Base-by-base conservation (phyloP, 2,888 invertebrate species). In the Laothoe populi region DNA sequence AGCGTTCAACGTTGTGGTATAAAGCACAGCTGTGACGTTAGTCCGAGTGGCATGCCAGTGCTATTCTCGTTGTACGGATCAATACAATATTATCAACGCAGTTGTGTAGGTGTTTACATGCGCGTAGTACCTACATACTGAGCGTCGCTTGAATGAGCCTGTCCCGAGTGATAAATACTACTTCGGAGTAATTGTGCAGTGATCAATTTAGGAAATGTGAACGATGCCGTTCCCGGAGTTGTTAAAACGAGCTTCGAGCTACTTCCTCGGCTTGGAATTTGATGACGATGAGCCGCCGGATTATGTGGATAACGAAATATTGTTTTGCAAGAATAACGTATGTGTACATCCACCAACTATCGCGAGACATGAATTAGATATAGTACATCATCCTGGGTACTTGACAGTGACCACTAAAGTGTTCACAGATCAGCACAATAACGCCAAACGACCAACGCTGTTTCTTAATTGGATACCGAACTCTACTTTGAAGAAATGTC, bases 391-490 rank as follows among this genome's bases (percentile, higher is more conserved):
- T 87, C 98, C 98, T 1, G 99, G 95, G 21, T 99, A 99, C 83
- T 93, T 99, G 72, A 97, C 98, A 0, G 95, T 99, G 49, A 96
- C 96, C 16, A 97, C 97, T 21, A 96, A 96, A 87, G 95, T 95
- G n/a, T 96, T 96, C 82, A 94, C 95, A 23, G 95, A 96, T 77
- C 95, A 96, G 79, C 95, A 96, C 77, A 96, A 96, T 75, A 95
- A 95, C 66, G 95, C 95, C 0, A 96, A 95, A 76, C 90, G 96
- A 83, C 95, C 97, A 70, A 98, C 98, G 0, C 90, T 99, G 11
- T 96, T 98, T 70, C 94, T 99, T 2, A 98, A 98, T 66, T 99
- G 99, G 99, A 98, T 99, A 71, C 99, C 99, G 0, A 99, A 99
- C 85, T 95, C 96, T 1, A 97, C 98, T 0, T 90, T 99, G 44